phyloP scores from a whole-genome alignment of 2,888 invertebrate genomes.

The Fragum sueziense region DNA sequence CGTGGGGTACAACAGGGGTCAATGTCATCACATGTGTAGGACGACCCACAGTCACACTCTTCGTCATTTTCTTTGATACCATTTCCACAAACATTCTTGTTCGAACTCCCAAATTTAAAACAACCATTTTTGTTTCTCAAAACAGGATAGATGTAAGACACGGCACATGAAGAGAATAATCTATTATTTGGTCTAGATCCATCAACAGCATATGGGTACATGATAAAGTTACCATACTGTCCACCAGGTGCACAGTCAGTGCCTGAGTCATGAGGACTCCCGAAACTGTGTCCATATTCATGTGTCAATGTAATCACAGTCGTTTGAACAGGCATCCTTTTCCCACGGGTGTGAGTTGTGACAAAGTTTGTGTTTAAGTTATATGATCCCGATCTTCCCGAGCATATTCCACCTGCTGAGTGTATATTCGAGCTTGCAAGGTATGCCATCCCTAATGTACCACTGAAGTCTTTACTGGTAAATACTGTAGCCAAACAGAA shows the following conservation, averaged over 20 bases:
- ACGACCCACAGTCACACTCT: constrained; percentile 74
- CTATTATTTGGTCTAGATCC: constrained; percentile 71
- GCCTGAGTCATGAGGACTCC: constrained; percentile 71
- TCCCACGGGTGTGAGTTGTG: constrained; percentile 62
- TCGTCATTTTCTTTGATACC: constrained; percentile 69
- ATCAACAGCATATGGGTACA: constrained; percentile 69
- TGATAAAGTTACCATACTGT: constrained; percentile 70
- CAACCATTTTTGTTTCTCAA: constrained; percentile 71
- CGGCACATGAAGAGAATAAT: constrained; percentile 75
- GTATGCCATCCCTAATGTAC: constrained; percentile 74
- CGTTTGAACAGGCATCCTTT: constrained; percentile 60
- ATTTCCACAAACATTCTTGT: constrained; percentile 71
- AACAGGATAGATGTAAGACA: constrained; percentile 71
- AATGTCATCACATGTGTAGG: constrained; percentile 52
- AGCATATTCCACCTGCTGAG: constrained; percentile 74
- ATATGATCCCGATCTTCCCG: constrained; percentile 50
- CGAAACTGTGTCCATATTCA: constrained; percentile 78
- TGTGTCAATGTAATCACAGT: constrained; percentile 68
- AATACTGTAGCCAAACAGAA: constrained; percentile 73
- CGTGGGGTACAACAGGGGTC: constrained; percentile 72
- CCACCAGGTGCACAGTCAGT: constrained; percentile 63
- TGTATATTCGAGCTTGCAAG: constrained; percentile 65
- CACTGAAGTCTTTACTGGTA: constrained; percentile 70
- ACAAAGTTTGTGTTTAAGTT: constrained; percentile 74
- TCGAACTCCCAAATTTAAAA: constrained; percentile 42